A percentile compares a stretch with the other conserved stretches of the same genome.
phyloP scores from a whole-genome alignment of 2,113 vertebrate genomes.

The Callipepla squamata region DNA sequence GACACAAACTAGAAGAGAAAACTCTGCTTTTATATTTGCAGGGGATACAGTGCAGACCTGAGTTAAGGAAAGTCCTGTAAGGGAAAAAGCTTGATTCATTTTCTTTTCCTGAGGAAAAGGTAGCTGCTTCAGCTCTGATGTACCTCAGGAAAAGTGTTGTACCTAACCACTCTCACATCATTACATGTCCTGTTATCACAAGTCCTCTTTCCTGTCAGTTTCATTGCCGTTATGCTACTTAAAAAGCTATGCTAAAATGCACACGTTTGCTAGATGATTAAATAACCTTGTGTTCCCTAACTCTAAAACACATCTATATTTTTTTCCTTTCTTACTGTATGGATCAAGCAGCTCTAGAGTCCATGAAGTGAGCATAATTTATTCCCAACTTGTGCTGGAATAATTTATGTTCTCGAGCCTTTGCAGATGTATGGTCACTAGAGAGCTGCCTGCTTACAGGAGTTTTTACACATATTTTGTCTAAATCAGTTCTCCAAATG shows the following conservation, averaged over 20 bases:
- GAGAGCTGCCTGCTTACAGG: slow-evolving; percentile 61
- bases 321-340: background rate
- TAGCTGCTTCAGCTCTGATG: background rate
- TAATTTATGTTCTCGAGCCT: slow-evolving; percentile 54
- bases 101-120: background rate
- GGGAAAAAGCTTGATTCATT: background rate
- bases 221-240: background rate
- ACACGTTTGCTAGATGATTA: background rate
- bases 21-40: background rate
- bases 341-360: slow-evolving; percentile 18
- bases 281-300: background rate
- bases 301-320: background rate
- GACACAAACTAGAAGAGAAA: background rate
- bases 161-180: background rate
- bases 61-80: background rate
- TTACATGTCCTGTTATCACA: background rate
- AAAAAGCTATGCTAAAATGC: background rate
- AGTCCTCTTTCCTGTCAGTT: background rate
- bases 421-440: slow-evolving; percentile 60
- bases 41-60: background rate
- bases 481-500: slow-evolving; percentile 66
- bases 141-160: background rate
- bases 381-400: slow-evolving; percentile 32
- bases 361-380: slow-evolving; percentile 21
- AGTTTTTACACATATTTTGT: slow-evolving; percentile 70